A percentile compares a stretch with the other conserved stretches of the same genome.
Conservation (phyloP, 2,113 vertebrate genomes). For the Grus americana region DNA sequence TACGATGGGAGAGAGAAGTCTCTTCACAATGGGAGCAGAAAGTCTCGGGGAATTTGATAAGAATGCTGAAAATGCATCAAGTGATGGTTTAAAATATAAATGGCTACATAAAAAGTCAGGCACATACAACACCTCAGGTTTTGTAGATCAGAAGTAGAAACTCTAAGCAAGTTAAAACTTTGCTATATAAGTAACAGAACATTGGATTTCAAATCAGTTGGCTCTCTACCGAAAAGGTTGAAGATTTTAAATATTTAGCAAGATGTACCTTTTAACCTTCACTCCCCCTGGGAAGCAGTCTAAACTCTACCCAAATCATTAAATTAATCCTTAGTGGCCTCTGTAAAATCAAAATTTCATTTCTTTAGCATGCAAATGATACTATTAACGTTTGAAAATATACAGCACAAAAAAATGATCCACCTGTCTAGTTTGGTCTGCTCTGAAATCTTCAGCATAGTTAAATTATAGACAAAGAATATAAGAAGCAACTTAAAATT, state of each 20-base stretch:
- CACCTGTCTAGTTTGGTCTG: slow-evolving; percentile 30
- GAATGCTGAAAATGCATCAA: neutral
- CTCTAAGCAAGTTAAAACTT: slow-evolving; percentile 36
- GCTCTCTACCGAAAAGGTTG: slow-evolving; percentile 51
- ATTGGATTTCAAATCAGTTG: slow-evolving; percentile 30
- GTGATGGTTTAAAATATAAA: slow-evolving; percentile 20
- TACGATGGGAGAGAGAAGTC: neutral
- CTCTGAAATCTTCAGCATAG: slow-evolving; percentile 5
- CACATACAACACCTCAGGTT: slow-evolving; percentile 3
- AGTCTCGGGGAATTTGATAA: neutral
- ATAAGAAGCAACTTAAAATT: slow-evolving; percentile 15
- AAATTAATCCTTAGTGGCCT: slow-evolving; percentile 75
- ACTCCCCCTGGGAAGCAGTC: slow-evolving; percentile 52
- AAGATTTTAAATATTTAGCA: slow-evolving; percentile 77
- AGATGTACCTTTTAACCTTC: slow-evolving; percentile 77
- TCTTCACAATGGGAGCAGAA: neutral
- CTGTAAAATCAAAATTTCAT: slow-evolving; percentile 67
- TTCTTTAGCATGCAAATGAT: slow-evolving; percentile 73
- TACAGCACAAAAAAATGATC: slow-evolving; percentile 36
- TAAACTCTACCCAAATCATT: slow-evolving; percentile 69
- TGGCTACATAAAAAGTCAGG: neutral
- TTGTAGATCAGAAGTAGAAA: slow-evolving; percentile 26
- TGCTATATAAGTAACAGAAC: neutral
- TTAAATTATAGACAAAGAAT: neutral
- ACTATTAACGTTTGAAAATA: slow-evolving; percentile 64